Conservation (phyloP, 2,888 invertebrate species). For the Liopterus haemorrhoidalis region DNA sequence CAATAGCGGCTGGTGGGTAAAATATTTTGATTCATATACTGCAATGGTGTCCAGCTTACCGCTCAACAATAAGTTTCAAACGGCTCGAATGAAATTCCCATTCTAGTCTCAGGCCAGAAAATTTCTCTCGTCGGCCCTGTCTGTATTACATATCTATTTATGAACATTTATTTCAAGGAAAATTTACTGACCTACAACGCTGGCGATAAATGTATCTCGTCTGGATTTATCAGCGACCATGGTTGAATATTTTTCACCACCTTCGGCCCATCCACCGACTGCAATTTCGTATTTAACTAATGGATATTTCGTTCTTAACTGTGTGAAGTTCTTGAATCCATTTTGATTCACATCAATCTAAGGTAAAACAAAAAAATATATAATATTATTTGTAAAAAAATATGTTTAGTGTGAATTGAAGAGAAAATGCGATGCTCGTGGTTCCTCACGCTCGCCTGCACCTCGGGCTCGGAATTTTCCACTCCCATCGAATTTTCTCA, state of each 20-base stretch:
- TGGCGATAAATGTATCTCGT: constrained; percentile 65
- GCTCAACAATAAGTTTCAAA: too few species aligned
- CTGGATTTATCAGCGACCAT: constrained; percentile 68
- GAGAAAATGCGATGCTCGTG: not conserved
- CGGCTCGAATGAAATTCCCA: too few species aligned
- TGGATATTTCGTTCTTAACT: constrained; percentile 63
- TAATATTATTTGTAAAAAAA: constrained; percentile 3
- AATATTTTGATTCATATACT: too few species aligned
- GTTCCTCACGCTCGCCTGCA: not conserved
- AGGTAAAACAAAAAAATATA: constrained; percentile 27
- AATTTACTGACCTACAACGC: constrained; percentile 74
- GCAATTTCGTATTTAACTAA: constrained; percentile 72
- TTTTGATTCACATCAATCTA: constrained; percentile 66
- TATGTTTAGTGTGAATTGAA: not conserved
- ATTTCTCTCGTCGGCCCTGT: too few species aligned
- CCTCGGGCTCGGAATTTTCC: too few species aligned
- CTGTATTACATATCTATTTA: too few species aligned
- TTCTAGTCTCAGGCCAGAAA: too few species aligned
- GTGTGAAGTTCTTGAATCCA: constrained; percentile 76
- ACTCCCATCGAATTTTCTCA: too few species aligned
- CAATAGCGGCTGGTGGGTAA: too few species aligned
- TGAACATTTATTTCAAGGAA: too few species aligned
- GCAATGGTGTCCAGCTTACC: too few species aligned
- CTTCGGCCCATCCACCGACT: constrained; percentile 88
- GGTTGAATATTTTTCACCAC: constrained; percentile 78